A percentile compares a stretch with the other conserved stretches of the same genome.
Conservation (phyloP, 2,888 invertebrate species). For the Rhamphomyia laevipes region DNA sequence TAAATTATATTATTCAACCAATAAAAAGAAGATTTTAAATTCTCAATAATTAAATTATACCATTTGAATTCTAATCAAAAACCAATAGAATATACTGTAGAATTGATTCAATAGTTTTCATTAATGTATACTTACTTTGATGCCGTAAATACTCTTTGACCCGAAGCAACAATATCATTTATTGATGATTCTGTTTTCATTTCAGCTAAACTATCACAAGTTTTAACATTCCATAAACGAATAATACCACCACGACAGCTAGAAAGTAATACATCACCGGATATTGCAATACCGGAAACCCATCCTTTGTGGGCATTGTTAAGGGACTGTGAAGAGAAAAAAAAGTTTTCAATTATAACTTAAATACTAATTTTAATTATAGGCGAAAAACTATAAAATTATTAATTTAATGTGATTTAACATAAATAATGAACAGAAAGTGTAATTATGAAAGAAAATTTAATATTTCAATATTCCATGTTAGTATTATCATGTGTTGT, state of each 20-base stretch:
- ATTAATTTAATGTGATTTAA: too few species aligned
- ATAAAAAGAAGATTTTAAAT: background rate
- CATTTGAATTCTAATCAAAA: too few species aligned
- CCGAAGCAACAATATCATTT: constrained; percentile 54
- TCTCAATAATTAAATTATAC: background rate
- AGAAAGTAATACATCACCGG: constrained; percentile 48
- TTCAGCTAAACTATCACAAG: constrained; percentile 52
- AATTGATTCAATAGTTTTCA: background rate
- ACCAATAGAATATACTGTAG: background rate
- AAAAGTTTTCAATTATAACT: background rate
- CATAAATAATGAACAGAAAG: too few species aligned
- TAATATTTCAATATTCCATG: too few species aligned
- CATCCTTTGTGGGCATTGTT: constrained; percentile 81
- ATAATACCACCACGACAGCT: constrained; percentile 67
- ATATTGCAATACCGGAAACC: constrained; percentile 62
- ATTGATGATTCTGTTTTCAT: constrained; percentile 57
- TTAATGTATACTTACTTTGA: constrained; percentile 57
- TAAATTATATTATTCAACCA: too few species aligned
- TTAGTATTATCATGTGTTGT: too few species aligned
- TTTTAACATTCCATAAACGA: constrained; percentile 62
- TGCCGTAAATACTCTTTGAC: constrained; percentile 62
- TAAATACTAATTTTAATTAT: too few species aligned
- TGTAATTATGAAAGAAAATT: too few species aligned
- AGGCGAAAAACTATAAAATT: too few species aligned
- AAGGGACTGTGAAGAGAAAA: constrained; percentile 41